Base-by-base conservation (phyloP, 2,888 invertebrate genomes). In the Hydriomena furcata region DNA sequence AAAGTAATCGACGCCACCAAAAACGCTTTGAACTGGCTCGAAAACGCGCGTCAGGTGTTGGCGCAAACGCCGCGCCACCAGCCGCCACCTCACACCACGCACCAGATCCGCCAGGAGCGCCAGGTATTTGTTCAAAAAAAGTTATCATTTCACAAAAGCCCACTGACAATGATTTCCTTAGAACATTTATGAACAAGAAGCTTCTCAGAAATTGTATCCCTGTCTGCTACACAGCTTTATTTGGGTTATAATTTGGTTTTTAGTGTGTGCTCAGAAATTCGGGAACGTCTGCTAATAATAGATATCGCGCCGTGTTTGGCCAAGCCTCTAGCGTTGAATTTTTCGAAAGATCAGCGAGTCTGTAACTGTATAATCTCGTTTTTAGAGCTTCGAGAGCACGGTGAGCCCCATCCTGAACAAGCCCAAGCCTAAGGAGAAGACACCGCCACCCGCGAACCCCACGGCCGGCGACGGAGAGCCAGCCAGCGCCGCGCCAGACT, bases 401-500 rank as follows among this genome's bases (percentile, higher is more conserved):
- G 92, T 94, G 31, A 92, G 92, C 71, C 95, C 97, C 4, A 95
- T 98, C 59, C 85, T 98, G 58, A 97, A 95, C 82, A 97, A 97
- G 79, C 96, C 97, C 41, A 97, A 97, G 82, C 98, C 98, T 5
- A 97, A 97, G 82, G 91, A 91, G 71, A 91, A 91, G 77, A 87
- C 85, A 0, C 91, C 91, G 1, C 91, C 91, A 5, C 90, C 91
- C 5, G 73, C 65, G 49, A 76, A 73, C 65, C 77, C 73, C 34
- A 79, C 73, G 13, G 71, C 70, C 31, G 79, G 72, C 50, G 80
- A 76, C 69, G 79, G 73, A 3, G 77, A 74, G 55, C 72, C 36
- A 71, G 66, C 66, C 58, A 34, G 54, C 63, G 25, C 35, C 55
- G 32, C 64, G 41, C 58, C 71, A 44, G 58, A 57, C 45, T 68